Conservation (phyloP, 1,140 invertebrate genomes). For the Apis cerana region DNA sequence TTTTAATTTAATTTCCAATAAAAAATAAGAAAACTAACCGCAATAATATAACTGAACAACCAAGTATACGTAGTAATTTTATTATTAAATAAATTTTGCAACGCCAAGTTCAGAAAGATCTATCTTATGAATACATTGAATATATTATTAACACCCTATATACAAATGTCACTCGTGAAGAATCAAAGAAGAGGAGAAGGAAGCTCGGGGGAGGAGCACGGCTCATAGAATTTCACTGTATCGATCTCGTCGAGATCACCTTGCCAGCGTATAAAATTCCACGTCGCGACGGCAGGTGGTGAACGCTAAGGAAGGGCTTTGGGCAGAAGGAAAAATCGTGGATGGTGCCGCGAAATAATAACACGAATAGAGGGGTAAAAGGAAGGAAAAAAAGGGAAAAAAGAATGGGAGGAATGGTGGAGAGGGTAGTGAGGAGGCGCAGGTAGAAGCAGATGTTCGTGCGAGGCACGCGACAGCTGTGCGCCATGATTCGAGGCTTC, state of each 20-base stretch:
- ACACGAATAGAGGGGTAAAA: conserved; percentile 31
- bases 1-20: too few species aligned
- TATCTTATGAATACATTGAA: too few species aligned
- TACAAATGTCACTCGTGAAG: not conserved
- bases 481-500: conserved; percentile 37
- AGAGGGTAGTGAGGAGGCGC: conserved; percentile 21
- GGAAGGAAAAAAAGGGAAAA: not conserved
- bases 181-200: not conserved
- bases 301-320: conserved; percentile 24
- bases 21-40: too few species aligned
- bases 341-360: conserved; percentile 53
- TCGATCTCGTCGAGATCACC: conserved; percentile 34
- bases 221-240: conserved; percentile 34
- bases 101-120: too few species aligned
- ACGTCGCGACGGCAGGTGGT: conserved; percentile 47
- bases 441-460: conserved; percentile 59
- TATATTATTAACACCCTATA: too few species aligned
- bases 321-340: conserved; percentile 22
- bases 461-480: conserved; percentile 62
- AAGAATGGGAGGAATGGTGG: not conserved
- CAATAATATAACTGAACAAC: too few species aligned
- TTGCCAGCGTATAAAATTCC: conserved; percentile 45
- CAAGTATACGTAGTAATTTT: too few species aligned
- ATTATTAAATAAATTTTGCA: too few species aligned
- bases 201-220: not conserved